Conservation (phyloP, 1,140 invertebrate genomes). For the Centruroides vittatus region DNA sequence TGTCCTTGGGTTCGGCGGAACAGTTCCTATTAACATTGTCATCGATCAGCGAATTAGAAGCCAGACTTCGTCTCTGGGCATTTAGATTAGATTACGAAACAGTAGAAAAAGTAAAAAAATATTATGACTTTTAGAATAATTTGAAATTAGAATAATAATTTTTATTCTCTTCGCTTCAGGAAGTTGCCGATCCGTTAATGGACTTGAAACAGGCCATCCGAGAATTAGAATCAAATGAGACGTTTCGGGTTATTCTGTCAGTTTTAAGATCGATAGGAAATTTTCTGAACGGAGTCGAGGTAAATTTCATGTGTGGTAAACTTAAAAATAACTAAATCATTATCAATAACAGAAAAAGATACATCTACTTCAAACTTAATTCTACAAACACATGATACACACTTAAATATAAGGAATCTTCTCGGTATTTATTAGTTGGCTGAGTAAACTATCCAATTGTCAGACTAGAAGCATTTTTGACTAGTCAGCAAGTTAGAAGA, state of each 20-base stretch:
- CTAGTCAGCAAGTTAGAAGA: too few species aligned
- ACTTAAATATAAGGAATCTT: too few species aligned
- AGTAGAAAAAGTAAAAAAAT: conserved; percentile 59
- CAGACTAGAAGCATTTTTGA: too few species aligned
- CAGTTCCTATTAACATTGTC: conserved; percentile 92
- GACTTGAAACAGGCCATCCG: conserved; percentile 94
- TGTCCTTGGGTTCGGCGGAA: conserved; percentile 92
- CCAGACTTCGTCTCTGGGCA: conserved; percentile 81
- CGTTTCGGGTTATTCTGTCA: conserved; percentile 85
- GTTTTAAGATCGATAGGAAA: conserved; percentile 89
- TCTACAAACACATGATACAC: too few species aligned
- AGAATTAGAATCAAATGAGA: conserved; percentile 73
- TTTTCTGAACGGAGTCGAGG: conserved; percentile 86
- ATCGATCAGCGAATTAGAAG: conserved; percentile 88
- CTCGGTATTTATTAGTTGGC: too few species aligned
- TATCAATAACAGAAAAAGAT: too few species aligned
- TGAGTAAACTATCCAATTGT: too few species aligned
- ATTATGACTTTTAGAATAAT: too few species aligned
- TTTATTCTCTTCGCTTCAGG: conserved; percentile 35
- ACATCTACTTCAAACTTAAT: too few species aligned
- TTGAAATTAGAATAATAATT: too few species aligned
- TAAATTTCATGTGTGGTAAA: conserved; percentile 24
- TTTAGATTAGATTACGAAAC: conserved; percentile 98
- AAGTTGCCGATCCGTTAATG: conserved; percentile 96
- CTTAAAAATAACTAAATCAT: not conserved